Evolutionary conservation across 2,113 vertebrate species (phyloP).

Genomic region (Clinocottus analis): DNA sequence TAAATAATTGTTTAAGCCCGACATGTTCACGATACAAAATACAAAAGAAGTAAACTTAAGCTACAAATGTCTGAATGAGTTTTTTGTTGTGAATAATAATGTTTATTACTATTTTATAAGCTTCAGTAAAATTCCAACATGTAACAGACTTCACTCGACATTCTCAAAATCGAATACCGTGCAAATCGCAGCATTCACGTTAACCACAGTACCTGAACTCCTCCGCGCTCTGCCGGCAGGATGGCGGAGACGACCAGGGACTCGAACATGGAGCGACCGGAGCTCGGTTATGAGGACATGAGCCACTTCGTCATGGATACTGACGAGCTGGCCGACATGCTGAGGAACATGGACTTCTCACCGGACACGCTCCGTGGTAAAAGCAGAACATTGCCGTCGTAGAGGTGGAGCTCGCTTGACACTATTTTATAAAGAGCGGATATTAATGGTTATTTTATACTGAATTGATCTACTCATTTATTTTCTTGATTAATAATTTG

Average conservation of each 20-base stretch:
- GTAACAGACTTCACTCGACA: background rate
- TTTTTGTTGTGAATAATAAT: background rate
- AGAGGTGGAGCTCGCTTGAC: background rate
- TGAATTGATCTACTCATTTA: background rate
- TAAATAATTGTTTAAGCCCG: too few relatives aligned
- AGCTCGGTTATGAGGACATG: conserved; percentile 89
- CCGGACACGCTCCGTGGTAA: conserved; percentile 71
- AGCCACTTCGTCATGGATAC: conserved; percentile 86
- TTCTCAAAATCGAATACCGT: background rate
- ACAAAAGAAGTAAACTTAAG: too few relatives aligned
- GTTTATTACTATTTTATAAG: background rate
- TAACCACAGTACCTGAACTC: background rate
- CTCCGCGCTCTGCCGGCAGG: conserved; percentile 70
- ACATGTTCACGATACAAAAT: too few relatives aligned
- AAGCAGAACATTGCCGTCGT: background rate
- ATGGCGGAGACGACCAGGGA: conserved; percentile 85
- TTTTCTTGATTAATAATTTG: too few relatives aligned
- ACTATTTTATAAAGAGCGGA: background rate
- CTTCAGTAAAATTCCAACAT: background rate
- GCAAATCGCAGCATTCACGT: background rate
- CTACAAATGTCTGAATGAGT: background rate
- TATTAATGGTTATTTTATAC: background rate
- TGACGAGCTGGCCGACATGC: conserved; percentile 83
- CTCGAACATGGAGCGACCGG: conserved; percentile 81
- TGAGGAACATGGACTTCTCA: conserved; percentile 89